Evolutionary conservation across 2,113 vertebrate genomes (phyloP), one percentile per base, ranked within the genome.

Genomic region (Anoura caudifer): DNA sequence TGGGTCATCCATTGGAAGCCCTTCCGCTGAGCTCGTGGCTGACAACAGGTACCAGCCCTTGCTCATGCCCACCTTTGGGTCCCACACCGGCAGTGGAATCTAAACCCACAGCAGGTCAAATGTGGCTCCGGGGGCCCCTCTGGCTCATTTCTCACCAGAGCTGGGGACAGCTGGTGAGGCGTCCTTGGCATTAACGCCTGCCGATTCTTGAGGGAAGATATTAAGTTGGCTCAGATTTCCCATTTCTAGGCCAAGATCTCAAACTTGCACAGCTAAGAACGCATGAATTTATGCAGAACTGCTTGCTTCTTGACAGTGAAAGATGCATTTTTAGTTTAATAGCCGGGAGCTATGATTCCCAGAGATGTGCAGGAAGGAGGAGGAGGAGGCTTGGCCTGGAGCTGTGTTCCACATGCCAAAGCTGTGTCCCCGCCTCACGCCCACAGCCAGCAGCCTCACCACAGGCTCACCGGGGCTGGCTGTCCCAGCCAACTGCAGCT

Each of bases 161-260:
- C 47, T 69, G 3, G n/a, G 41, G 87, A 81, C 45, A 95, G 90
- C 75, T 81, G 50, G 24, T 59, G 9, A 95, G 79, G 61, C 15
- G 81, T 8, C n/a, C 76, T 76, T 82, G 90, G 81, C 81, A 84
- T 38, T 12, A 81, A n/a, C 54, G 72, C 70, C 33, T 43, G 50
- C 63, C 85, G 54, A 94, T 92, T 95, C 84, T 94, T 90, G 20
- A 92, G 90, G 43, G 38, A 93, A 95, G 38, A 83, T 86, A 91
- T 87, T 87, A 77, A 75, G 10, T 90, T 97, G 94, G 87, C 95
- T 94, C 81, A 76, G 65, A 80, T 41, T 92, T 73, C 33, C 11
- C 52, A 41, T 61, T 95, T 94, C 70, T 54, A 75, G 80, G 90
- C 95, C 87, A 90, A 94, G 50, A 72, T 80, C 93, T 52, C 70